phyloP scores from a whole-genome alignment of 1,140 invertebrate species.

The Nasonia giraulti region DNA sequence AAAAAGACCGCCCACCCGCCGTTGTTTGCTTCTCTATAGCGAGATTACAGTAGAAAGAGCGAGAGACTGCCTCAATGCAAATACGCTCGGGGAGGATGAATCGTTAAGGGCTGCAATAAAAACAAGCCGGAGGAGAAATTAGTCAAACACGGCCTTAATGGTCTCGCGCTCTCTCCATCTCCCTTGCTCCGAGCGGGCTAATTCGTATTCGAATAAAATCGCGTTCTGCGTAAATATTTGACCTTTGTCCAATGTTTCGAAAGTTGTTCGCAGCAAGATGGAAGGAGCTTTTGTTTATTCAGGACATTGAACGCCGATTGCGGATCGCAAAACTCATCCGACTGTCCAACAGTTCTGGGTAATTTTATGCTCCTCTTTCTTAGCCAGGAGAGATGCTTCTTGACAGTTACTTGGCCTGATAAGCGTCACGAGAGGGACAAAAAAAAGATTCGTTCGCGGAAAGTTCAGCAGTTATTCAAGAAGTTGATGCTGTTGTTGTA shows the following conservation, averaged over 20 bases:
- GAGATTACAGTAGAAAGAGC: no score
- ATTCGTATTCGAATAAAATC: neutral
- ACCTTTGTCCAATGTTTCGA: neutral
- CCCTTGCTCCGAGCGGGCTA: no score
- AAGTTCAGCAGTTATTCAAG: slow-evolving; percentile 26
- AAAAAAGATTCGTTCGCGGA: neutral
- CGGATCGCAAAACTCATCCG: neutral
- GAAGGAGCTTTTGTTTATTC: neutral
- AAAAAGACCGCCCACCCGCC: no score
- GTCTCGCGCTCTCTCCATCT: no score
- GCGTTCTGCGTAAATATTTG: neutral
- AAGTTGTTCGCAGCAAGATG: neutral
- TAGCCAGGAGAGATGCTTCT: neutral
- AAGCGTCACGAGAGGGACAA: neutral
- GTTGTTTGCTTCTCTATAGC: neutral
- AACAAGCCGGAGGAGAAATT: neutral
- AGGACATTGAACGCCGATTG: neutral
- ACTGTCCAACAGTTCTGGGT: neutral
- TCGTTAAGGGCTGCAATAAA: neutral
- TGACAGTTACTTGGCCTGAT: slow-evolving; percentile 5
- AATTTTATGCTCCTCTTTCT: neutral
- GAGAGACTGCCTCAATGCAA: neutral
- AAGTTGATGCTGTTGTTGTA: slow-evolving; percentile 14
- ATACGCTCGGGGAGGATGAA: neutral
- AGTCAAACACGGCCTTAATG: neutral